phyloP scores from a whole-genome alignment of 2,113 vertebrate genomes.

The Tauraco erythrolophus region DNA sequence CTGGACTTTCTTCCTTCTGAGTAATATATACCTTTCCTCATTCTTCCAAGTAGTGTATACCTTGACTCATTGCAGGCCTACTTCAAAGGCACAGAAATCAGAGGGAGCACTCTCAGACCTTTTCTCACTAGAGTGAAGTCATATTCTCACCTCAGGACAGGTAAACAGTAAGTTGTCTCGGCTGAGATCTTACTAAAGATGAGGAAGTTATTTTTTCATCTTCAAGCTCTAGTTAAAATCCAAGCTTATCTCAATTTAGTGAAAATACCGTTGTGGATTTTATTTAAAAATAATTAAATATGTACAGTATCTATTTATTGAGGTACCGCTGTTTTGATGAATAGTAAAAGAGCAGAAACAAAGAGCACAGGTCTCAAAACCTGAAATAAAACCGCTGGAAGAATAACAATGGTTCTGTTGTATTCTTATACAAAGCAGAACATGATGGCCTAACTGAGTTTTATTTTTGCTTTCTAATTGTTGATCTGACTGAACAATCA shows the following conservation, averaged over 20 bases:
- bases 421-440: not conserved
- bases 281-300: not conserved
- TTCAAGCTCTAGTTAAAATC: not conserved
- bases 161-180: not conserved
- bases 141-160: not conserved
- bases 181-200: not conserved
- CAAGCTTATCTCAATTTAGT: not conserved
- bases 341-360: not conserved
- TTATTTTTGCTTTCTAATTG: conserved; percentile 15
- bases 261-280: not conserved
- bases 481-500: not conserved
- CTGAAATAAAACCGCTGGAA: not conserved
- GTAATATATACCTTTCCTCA: conserved; percentile 13
- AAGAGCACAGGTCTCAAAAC: not conserved
- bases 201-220: not conserved
- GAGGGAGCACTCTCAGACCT: not conserved
- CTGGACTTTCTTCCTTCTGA: not conserved
- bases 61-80: conserved; percentile 33
- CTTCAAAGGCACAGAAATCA: conserved; percentile 50
- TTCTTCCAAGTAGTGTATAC: not conserved
- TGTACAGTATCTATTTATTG: not conserved
- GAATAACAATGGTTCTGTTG: not conserved
- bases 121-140: not conserved
- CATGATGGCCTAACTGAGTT: not conserved
- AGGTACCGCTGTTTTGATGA: not conserved